phyloP scores from a whole-genome alignment of 2,888 invertebrate species.

The Sphecodes monilicornis region DNA sequence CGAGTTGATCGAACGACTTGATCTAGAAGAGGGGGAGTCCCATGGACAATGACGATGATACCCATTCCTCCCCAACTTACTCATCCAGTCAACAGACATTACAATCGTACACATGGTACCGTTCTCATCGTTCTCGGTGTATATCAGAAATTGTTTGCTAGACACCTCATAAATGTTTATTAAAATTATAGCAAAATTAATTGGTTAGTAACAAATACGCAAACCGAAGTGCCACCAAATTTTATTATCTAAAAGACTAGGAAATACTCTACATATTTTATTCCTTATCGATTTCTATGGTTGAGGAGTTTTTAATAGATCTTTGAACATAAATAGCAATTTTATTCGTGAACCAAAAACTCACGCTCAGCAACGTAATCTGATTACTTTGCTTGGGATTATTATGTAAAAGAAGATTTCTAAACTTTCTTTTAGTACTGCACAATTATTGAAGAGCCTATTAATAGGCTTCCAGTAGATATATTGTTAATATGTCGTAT shows the following conservation, averaged over 20 bases:
- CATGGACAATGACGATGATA: neutral
- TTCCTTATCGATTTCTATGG: neutral
- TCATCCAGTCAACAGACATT: neutral
- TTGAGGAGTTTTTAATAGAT: too few species aligned
- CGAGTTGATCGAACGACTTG: neutral
- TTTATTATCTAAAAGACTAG: neutral
- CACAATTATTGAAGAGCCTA: too few species aligned
- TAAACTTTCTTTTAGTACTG: too few species aligned
- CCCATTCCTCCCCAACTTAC: neutral
- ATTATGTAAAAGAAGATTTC: too few species aligned
- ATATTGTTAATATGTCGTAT: too few species aligned
- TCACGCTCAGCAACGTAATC: too few species aligned
- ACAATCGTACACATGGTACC: neutral
- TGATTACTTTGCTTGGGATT: too few species aligned
- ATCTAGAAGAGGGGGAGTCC: neutral
- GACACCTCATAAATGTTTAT: neutral
- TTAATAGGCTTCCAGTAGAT: too few species aligned
- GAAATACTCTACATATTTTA: neutral
- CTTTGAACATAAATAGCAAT: too few species aligned
- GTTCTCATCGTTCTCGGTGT: neutral
- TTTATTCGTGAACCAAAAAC: too few species aligned
- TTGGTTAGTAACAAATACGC: neutral
- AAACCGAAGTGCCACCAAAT: neutral
- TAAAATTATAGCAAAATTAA: neutral
- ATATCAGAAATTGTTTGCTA: neutral